A percentile compares a stretch with the other conserved stretches of the same genome.
Evolutionary conservation across 2,797 vertebrate species (phyloP).

Genomic region (Gila robusta): DNA sequence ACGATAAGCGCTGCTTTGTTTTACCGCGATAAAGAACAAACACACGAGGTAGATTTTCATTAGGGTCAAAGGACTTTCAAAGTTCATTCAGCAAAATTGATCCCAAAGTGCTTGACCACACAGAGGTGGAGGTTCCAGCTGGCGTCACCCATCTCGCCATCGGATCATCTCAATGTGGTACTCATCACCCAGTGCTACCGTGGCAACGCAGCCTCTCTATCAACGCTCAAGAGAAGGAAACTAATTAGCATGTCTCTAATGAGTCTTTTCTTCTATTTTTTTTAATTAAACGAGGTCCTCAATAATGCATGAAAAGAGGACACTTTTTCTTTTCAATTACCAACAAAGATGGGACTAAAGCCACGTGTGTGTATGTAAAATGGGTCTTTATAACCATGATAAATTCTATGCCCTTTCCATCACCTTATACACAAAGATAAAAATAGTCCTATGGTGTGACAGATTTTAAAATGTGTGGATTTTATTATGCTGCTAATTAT

Average conservation of each 20-base stretch:
- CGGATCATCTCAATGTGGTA: slow-evolving; percentile 57
- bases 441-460: slow-evolving; percentile 7
- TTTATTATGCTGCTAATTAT: slow-evolving; percentile 7
- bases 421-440: slow-evolving; percentile 13
- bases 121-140: slow-evolving; percentile 71
- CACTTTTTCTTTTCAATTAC: slow-evolving; percentile 80
- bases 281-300: slow-evolving; percentile 84
- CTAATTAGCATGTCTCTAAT: slow-evolving; percentile 86
- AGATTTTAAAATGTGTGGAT: neutral
- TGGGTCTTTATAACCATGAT: slow-evolving; percentile 31
- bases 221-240: slow-evolving; percentile 69
- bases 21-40: slow-evolving; percentile 4
- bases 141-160: slow-evolving; percentile 56
- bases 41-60: slow-evolving; percentile 14
- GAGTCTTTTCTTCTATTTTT: slow-evolving; percentile 83
- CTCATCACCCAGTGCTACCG: slow-evolving; percentile 62
- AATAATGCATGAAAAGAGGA: slow-evolving; percentile 86
- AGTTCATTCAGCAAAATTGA: slow-evolving; percentile 39
- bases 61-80: slow-evolving; percentile 70
- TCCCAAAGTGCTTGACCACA: slow-evolving; percentile 18
- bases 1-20: slow-evolving; percentile 32
- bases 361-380: slow-evolving; percentile 71
- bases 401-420: slow-evolving; percentile 23
- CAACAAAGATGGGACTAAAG: slow-evolving; percentile 73
- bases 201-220: slow-evolving; percentile 73